Percentiles rank a stretch among this genome's conserved stretches.
Evolutionary conservation across 2,888 invertebrate species (phyloP).

Genomic region (Yponomeuta cagnagella): DNA sequence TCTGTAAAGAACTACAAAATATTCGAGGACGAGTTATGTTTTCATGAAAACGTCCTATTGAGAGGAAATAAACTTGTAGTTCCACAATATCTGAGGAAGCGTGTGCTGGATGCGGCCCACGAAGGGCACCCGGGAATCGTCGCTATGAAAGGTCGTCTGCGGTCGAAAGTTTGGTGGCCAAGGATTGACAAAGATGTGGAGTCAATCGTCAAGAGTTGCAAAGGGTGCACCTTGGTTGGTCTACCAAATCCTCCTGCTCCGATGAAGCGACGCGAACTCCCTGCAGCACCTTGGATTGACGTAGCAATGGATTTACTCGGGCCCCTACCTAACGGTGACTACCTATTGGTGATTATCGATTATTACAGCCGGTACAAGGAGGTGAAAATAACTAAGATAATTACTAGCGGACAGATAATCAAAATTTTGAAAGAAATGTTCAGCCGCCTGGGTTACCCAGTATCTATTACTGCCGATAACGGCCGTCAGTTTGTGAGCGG

Average conservation of each 20-base stretch:
- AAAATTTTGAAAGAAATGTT: slow-evolving; percentile 20
- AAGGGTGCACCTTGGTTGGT: slow-evolving; percentile 22
- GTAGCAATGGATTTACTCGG: slow-evolving; percentile 31
- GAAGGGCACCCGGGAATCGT: slow-evolving; percentile 33
- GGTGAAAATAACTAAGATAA: slow-evolving; percentile 20
- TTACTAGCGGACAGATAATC: slow-evolving; percentile 22
- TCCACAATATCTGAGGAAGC: slow-evolving; percentile 15
- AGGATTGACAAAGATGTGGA: slow-evolving; percentile 24
- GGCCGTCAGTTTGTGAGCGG: slow-evolving; percentile 17
- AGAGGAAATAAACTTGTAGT: slow-evolving; percentile 13
- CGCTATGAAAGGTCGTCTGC: slow-evolving; percentile 20
- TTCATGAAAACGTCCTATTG: slow-evolving; percentile 7
- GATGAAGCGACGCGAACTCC: slow-evolving; percentile 26
- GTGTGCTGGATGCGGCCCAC: slow-evolving; percentile 26
- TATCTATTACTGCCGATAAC: slow-evolving; percentile 17
- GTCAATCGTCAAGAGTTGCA: slow-evolving; percentile 22
- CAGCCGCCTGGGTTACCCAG: slow-evolving; percentile 17
- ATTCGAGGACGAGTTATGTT: slow-evolving; percentile 13
- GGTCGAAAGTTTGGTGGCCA: slow-evolving; percentile 26
- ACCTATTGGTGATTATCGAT: slow-evolving; percentile 29
- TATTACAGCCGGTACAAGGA: slow-evolving; percentile 32
- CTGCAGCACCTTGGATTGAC: slow-evolving; percentile 24
- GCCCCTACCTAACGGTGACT: slow-evolving; percentile 26
- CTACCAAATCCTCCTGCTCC: slow-evolving; percentile 20
- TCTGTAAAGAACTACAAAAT: slow-evolving; percentile 15